These are phyloP conservation scores for Chrysina gloriosa DNA, from an alignment of 2,888 invertebrate genomes.

Conservation along the genomic window DNA sequence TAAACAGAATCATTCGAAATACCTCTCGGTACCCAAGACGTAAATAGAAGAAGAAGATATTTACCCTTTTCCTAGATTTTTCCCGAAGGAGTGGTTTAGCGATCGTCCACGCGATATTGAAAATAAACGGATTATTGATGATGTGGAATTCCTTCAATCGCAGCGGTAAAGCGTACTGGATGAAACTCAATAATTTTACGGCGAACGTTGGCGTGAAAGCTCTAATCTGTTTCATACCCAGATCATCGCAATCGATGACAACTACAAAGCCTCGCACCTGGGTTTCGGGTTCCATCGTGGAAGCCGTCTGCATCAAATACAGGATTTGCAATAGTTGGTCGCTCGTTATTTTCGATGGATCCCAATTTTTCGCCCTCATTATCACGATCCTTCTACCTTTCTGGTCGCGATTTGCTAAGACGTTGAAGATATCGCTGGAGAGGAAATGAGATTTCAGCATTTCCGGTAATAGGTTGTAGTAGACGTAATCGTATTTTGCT, in stretches of 20 bases:
- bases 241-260: slow-evolving; percentile 84
- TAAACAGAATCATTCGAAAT: slow-evolving; percentile 56
- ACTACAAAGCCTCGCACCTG: slow-evolving; percentile 85
- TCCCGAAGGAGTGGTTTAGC: slow-evolving; percentile 86
- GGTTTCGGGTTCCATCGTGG: slow-evolving; percentile 81
- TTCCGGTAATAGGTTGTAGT: slow-evolving; percentile 75
- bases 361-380: slow-evolving; percentile 72
- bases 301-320: slow-evolving; percentile 83
- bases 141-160: slow-evolving; percentile 87
- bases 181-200: slow-evolving; percentile 80
- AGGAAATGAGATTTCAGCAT: slow-evolving; percentile 76
- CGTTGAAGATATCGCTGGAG: slow-evolving; percentile 81
- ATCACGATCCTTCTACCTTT: slow-evolving; percentile 80
- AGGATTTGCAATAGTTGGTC: slow-evolving; percentile 84
- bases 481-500: slow-evolving; percentile 73
- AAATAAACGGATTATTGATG: slow-evolving; percentile 86
- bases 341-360: slow-evolving; percentile 77
- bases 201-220: slow-evolving; percentile 80
- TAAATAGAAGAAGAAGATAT: slow-evolving; percentile 64
- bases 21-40: background rate
- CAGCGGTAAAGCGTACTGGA: slow-evolving; percentile 89
- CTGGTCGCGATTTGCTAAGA: slow-evolving; percentile 80
- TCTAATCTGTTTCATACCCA: slow-evolving; percentile 78
- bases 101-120: slow-evolving; percentile 86
- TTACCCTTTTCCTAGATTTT: slow-evolving; percentile 81